Percentiles rank a stretch among this genome's conserved stretches.
phyloP scores from a whole-genome alignment of 1,140 invertebrate genomes.

The Telenomus remus region DNA sequence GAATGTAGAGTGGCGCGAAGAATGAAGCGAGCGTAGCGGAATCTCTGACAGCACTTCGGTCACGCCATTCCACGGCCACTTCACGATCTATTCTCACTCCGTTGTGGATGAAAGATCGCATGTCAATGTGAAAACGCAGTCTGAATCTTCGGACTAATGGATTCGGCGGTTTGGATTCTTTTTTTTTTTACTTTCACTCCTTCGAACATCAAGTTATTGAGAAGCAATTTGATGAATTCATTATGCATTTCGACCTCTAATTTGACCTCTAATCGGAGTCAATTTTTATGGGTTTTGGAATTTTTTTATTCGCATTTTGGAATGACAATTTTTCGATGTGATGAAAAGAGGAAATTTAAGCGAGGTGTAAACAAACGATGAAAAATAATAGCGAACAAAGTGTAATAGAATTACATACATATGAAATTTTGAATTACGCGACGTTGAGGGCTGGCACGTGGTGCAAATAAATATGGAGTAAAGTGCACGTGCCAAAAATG shows the following conservation, averaged over 20 bases:
- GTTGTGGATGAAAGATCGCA: constrained; percentile 59
- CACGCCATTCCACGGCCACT: constrained; percentile 58
- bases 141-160: constrained; percentile 59
- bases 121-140: constrained; percentile 58
- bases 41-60: constrained; percentile 58
- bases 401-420: constrained; percentile 48
- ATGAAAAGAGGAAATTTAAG: neutral
- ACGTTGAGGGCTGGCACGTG: constrained; percentile 59
- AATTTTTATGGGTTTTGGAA: too few species aligned
- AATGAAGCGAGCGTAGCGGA: constrained; percentile 51
- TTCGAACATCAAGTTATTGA: constrained; percentile 30
- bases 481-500: constrained; percentile 56
- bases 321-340: neutral
- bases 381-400: constrained; percentile 56
- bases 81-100: constrained; percentile 60
- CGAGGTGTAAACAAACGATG: constrained; percentile 8
- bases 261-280: too few species aligned
- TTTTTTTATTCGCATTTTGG: too few species aligned
- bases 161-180: constrained; percentile 50
- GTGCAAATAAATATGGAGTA: constrained; percentile 54
- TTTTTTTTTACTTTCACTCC: constrained; percentile 14
- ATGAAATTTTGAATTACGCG: constrained; percentile 59
- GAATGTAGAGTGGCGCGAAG: constrained; percentile 58
- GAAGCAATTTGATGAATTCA: constrained; percentile 48
- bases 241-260: constrained; percentile 1